Conservation (phyloP, 2,797 vertebrate species). For the Capromys pilorides region DNA sequence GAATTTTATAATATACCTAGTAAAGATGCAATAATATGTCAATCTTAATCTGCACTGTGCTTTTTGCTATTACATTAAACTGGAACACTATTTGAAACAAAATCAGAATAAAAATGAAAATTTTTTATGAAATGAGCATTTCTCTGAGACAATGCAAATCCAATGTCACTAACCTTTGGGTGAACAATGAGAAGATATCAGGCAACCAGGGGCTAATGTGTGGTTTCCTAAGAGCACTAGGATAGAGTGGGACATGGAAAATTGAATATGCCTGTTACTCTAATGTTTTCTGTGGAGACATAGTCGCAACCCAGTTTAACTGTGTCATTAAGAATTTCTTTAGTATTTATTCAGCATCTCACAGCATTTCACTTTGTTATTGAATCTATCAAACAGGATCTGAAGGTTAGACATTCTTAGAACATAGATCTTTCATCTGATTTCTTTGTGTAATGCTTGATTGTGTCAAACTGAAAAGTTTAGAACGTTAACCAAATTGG, state of each 20-base stretch:
- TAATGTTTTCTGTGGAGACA: neutral
- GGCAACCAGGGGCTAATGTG: conserved; percentile 25
- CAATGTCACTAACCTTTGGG: neutral
- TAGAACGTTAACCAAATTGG: neutral
- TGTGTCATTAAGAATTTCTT: neutral
- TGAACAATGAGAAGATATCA: conserved; percentile 19
- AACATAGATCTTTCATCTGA: neutral
- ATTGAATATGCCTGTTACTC: neutral
- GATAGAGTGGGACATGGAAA: neutral
- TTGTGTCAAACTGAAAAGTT: neutral
- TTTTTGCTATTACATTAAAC: conserved; percentile 49
- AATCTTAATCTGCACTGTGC: conserved; percentile 25
- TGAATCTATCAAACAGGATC: conserved; percentile 23
- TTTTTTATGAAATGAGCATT: neutral
- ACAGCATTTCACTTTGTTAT: neutral
- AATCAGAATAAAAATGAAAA: neutral
- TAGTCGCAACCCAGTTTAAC: neutral
- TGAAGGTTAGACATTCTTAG: neutral
- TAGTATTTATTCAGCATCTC: conserved; percentile 33
- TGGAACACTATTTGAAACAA: conserved; percentile 44
- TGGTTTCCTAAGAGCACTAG: neutral
- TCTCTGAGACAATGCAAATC: conserved; percentile 37
- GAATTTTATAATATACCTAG: conserved; percentile 48
- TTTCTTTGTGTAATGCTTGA: neutral
- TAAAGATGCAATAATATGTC: conserved; percentile 51